These are phyloP conservation scores for Pocillopora verrucosa DNA, from an alignment of 64 coral and sea anemone genomes.

Conservation along the genomic window DNA sequence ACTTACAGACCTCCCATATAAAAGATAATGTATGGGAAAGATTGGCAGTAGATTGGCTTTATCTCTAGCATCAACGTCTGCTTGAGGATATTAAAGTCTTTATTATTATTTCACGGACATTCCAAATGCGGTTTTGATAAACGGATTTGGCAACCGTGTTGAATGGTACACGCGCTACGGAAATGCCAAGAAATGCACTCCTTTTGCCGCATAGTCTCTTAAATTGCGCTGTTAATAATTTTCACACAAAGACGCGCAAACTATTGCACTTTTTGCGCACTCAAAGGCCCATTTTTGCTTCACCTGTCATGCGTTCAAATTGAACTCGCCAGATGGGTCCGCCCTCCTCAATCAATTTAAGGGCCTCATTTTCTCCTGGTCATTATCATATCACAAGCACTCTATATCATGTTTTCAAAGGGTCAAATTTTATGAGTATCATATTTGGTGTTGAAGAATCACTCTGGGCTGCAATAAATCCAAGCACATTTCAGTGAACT, in stretches of 20 bases:
- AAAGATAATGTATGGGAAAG: conserved; percentile 7
- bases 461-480: conserved; percentile 14
- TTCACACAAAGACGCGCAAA: not conserved
- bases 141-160: conserved; percentile 31
- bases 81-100: conserved; percentile 31
- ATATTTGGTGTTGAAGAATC: conserved; percentile 54
- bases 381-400: conserved; percentile 4
- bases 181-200: not conserved
- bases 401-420: conserved; percentile 43
- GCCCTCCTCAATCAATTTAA: not conserved
- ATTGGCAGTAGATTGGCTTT: conserved; percentile 32
- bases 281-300: too few species aligned
- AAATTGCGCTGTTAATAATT: not conserved
- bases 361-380: not conserved
- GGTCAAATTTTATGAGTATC: conserved; percentile 55
- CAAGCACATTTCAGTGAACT: not conserved
- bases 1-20: conserved; percentile 55
- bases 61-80: conserved; percentile 41
- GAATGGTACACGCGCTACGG: conserved; percentile 2
- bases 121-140: conserved; percentile 13
- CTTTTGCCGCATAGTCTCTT: not conserved
- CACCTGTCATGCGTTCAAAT: conserved; percentile 1
- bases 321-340: not conserved
- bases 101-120: conserved; percentile 23
- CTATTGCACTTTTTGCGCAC: not conserved